These are phyloP conservation scores for Cryptocephalus primarius DNA, from an alignment of 2,888 invertebrate genomes.

Conservation along the genomic window DNA sequence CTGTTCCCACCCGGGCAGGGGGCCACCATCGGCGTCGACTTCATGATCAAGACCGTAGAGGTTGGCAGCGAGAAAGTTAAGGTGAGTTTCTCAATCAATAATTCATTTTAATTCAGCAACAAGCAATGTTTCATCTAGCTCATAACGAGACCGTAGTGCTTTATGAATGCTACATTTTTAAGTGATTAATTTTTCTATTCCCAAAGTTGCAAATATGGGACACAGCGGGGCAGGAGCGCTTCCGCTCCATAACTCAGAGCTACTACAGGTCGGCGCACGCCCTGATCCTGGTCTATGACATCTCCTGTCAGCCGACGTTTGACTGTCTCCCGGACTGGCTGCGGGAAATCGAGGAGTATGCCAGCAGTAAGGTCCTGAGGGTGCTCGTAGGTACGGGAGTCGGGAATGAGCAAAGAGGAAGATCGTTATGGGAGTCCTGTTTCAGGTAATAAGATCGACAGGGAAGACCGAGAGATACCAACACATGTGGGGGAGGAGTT, in stretches of 20 bases:
- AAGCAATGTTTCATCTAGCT: too few relatives aligned
- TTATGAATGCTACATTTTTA: too few relatives aligned
- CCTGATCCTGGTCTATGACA: slow-evolving; percentile 92
- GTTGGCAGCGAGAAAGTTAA: slow-evolving; percentile 92
- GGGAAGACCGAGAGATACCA: slow-evolving; percentile 92
- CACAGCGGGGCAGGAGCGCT: slow-evolving; percentile 93
- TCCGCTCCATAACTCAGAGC: slow-evolving; percentile 95
- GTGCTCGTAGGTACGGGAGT: slow-evolving; percentile 74
- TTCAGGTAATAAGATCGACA: slow-evolving; percentile 90
- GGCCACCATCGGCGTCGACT: slow-evolving; percentile 97
- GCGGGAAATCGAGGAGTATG: slow-evolving; percentile 94
- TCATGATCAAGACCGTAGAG: slow-evolving; percentile 98
- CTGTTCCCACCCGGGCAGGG: slow-evolving; percentile 97
- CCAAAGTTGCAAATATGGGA: slow-evolving; percentile 96
- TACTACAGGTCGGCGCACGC: slow-evolving; percentile 97
- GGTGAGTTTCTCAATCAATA: slow-evolving; percentile 41
- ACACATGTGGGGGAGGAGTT: slow-evolving; percentile 92
- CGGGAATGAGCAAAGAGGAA: too few relatives aligned
- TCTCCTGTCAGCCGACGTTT: slow-evolving; percentile 95
- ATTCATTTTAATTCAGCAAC: not conserved
- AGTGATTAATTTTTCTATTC: not conserved
- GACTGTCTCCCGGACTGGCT: slow-evolving; percentile 96
- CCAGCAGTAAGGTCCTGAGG: slow-evolving; percentile 86
- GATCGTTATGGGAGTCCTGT: not conserved
- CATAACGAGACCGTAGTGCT: too few relatives aligned